A percentile compares a stretch with the other conserved stretches of the same genome.
Evolutionary conservation across 2,888 invertebrate genomes (phyloP).

Genomic region (Acrocyrtus sp.): DNA sequence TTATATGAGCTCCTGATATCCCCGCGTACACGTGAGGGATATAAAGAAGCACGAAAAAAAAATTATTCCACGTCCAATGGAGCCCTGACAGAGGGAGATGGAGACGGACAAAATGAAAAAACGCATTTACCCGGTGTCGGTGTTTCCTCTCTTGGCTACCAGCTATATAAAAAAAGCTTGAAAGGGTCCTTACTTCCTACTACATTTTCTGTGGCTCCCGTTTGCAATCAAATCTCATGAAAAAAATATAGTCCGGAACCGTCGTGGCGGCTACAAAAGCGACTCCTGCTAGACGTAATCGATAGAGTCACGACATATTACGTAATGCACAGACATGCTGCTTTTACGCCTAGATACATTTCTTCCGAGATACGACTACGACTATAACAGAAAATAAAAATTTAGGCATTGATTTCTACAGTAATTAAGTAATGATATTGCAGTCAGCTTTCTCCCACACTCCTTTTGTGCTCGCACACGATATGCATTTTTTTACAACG

Average conservation of each 20-base stretch:
- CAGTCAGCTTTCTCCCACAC: too few relatives aligned
- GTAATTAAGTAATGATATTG: too few relatives aligned
- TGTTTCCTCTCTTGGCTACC: constrained; percentile 41
- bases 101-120: constrained; percentile 28
- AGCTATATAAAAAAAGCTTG: constrained; percentile 26
- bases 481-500: too few relatives aligned
- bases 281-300: constrained; percentile 50
- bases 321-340: too few relatives aligned
- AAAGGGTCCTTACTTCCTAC: constrained; percentile 9
- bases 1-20: not conserved
- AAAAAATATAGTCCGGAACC: constrained; percentile 37
- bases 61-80: constrained; percentile 19
- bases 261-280: constrained; percentile 44
- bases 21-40: too few relatives aligned
- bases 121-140: constrained; percentile 47
- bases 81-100: constrained; percentile 22
- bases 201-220: constrained; percentile 32
- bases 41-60: not conserved
- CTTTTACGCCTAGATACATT: too few relatives aligned
- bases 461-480: too few relatives aligned
- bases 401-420: too few relatives aligned
- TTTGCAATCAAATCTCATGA: constrained; percentile 44
- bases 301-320: constrained; percentile 57
- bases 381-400: too few relatives aligned
- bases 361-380: too few relatives aligned